Evolutionary conservation across 2,113 vertebrate genomes (phyloP), one percentile per base, ranked within the genome.

Genomic region (Seriola quinqueradiata): DNA sequence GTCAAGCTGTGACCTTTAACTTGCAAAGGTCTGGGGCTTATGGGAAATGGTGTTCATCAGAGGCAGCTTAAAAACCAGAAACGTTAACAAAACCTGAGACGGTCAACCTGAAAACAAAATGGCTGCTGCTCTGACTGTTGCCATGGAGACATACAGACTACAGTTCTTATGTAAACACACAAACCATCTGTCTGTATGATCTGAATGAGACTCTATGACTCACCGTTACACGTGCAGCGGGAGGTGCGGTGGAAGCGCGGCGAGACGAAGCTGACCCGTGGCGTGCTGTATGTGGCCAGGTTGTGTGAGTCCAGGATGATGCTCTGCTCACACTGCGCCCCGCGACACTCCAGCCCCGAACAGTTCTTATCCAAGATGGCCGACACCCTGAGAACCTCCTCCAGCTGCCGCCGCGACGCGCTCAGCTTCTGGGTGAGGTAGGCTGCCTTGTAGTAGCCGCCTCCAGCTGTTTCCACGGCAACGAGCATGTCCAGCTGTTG

Each of bases 351-450:
- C 87, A 99, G 94, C 34, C 97, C 98, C 0, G 98, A 98, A 87
- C 98, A 99, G 95, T 98, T 99, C 93, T 99, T 99, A 79, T 99
- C 98, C 86, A 99, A 86, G 89, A 99, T 96, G 60, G 98, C 96
- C 0, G 97, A 96, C 85, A 99, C 96, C 40, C 95, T 95, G 85
- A 99, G 95, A 68, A 97, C 96, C 63, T 97, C 97, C 89, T 99
- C 98, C 91, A 99, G 95, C 72, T 97, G 96, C 75, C 96, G 92
- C 74, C 97, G 95, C 0, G 97, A 96, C 0, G 94, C 96, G 74
- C 95, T 96, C 52, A 99, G 96, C 93, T 99, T 99, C 95, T 99
- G 98, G 55, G 98, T 98, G 82, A 99, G 95, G 90, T 97, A 97
- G 50, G 97, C 96, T 0, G 98, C 96, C 91, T 97, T 98, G 86